Evolutionary conservation across 2,888 invertebrate genomes (phyloP).

Genomic region (Busseola fusca): DNA sequence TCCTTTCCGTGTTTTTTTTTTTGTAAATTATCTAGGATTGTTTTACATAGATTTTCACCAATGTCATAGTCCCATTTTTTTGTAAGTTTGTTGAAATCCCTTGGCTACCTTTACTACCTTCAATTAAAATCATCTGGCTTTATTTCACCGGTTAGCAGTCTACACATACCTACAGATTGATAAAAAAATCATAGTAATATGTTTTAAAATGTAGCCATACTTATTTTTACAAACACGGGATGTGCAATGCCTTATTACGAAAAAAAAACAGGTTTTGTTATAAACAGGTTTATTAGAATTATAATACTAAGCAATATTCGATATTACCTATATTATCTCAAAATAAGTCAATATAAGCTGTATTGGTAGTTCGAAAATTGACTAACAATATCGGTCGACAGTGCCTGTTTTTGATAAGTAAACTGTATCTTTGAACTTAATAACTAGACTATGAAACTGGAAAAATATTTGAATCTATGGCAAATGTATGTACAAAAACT

Average conservation of each 20-base stretch:
- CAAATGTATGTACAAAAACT: conserved; percentile 46
- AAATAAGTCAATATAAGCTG: conserved; percentile 28
- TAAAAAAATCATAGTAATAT: not conserved
- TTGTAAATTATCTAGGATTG: not conserved
- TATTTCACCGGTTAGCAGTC: not conserved
- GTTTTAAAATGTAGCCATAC: not conserved
- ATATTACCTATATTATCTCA: conserved; percentile 5
- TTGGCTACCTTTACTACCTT: not conserved
- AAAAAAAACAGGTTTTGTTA: conserved; percentile 15
- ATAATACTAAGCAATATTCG: conserved; percentile 44
- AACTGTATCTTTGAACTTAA: conserved; percentile 39
- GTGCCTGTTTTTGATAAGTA: conserved; percentile 65
- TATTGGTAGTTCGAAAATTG: conserved; percentile 51
- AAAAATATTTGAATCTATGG: conserved; percentile 27
- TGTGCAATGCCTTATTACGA: conserved; percentile 7
- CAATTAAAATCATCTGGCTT: not conserved
- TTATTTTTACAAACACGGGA: conserved; percentile 1
- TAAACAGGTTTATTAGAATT: not conserved
- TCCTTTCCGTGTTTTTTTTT: not conserved
- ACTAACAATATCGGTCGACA: conserved; percentile 59
- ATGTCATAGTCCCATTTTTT: not conserved
- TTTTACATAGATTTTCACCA: not conserved
- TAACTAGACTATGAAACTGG: conserved; percentile 35
- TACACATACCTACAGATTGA: conserved; percentile 13
- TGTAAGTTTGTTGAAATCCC: not conserved